phyloP scores from a whole-genome alignment of 2,797 vertebrate species.

The Myotis pilosus region DNA sequence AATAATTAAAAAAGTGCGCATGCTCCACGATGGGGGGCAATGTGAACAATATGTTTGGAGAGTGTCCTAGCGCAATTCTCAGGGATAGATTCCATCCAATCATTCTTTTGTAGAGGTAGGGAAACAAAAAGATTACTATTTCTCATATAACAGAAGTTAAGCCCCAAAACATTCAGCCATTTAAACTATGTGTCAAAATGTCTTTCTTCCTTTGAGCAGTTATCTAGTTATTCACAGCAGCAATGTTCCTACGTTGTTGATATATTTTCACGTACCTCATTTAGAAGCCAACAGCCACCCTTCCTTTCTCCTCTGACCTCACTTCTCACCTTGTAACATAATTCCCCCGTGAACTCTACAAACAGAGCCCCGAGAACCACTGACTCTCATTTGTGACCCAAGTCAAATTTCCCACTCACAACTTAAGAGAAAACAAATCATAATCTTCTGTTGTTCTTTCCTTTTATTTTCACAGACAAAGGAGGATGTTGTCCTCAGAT shows the following conservation, averaged over 20 bases:
- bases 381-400: background rate
- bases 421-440: slow-evolving; percentile 13
- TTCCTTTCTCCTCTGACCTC: background rate
- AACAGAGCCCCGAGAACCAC: background rate
- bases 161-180: background rate
- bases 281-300: background rate
- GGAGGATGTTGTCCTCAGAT: slow-evolving; percentile 5
- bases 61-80: background rate
- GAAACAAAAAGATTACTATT: background rate
- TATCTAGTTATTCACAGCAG: background rate
- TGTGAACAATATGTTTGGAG: background rate
- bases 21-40: background rate
- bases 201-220: background rate
- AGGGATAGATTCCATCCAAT: background rate
- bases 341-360: background rate
- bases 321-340: background rate
- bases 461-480: slow-evolving; percentile 28
- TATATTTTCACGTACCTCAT: background rate
- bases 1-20: too few relatives aligned
- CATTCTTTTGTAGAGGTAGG: background rate
- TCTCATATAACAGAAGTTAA: background rate
- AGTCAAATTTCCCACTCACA: background rate
- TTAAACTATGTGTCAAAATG: background rate
- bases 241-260: background rate
- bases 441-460: background rate